Base-by-base conservation (phyloP, 1,140 invertebrate species). In the Drosophila pachea region DNA sequence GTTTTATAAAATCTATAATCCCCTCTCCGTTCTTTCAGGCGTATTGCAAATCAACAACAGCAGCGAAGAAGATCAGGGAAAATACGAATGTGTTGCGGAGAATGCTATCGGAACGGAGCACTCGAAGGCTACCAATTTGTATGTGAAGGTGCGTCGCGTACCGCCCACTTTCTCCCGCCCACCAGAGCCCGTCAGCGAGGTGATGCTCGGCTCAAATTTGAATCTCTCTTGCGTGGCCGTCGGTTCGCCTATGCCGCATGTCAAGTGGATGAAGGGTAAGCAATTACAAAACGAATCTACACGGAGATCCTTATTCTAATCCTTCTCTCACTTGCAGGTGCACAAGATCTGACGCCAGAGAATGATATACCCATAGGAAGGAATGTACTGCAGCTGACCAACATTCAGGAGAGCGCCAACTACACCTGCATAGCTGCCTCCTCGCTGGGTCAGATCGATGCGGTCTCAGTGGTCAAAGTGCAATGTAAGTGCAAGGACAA, bases 361-460 rank as follows among this genome's bases (percentile, higher is more conserved):
- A 95, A 97, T 89, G 94, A 96, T 72, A 92, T 96, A 42, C 95
- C 95, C 0, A 93, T 96, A 9, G 95, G 95, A 0, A 92, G 92
- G 47, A 99, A 99, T 91, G 94, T 97, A 0, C 91, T 99, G 14
- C 92, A 94, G 62, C 88, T 99, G 68, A 94, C 92, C 9, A 94
- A 98, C 82, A 96, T 99, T 42, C 92, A 95, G 70, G 95, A 98
- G 86, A 96, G 96, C 0, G 96, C 95, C 6, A 99, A 99, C 90
- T 99, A 98, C 91, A 99, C 97, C 0, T 99, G 98, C 89, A 94
- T 97, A 38, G 98, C 98, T 0, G 94, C 95, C n/a, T 98, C 96
- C 68, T 96, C 96, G 4, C 92, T 99, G 12, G 98, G 98, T 11
- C 94, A 95, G 75, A 97, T 99, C 53, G 96, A 98, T 82, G 91